Conservation (phyloP, 2,888 invertebrate species). For the Ypsolopha sequella region DNA sequence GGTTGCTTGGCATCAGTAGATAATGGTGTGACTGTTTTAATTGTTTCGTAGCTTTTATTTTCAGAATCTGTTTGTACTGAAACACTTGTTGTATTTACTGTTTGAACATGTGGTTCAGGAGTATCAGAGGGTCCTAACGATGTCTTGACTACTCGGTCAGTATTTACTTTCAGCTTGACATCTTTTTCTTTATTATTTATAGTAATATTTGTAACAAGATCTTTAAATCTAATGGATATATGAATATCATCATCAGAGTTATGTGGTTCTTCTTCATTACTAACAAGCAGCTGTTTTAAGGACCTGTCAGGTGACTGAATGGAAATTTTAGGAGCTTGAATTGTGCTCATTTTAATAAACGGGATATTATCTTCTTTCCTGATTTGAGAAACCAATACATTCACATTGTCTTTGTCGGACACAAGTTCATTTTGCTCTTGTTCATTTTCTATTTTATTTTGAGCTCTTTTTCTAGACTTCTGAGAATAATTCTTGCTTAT, state of each 20-base stretch:
- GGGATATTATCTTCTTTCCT: constrained; percentile 18
- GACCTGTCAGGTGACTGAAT: too few relatives aligned
- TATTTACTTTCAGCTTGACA: constrained; percentile 40
- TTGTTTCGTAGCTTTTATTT: constrained; percentile 9
- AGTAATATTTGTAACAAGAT: constrained; percentile 42
- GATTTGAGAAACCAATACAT: too few relatives aligned
- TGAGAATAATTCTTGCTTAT: too few relatives aligned
- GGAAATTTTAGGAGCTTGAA: constrained; percentile 13
- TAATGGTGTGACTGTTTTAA: constrained; percentile 10
- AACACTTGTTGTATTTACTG: constrained; percentile 12
- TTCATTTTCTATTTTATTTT: neutral
- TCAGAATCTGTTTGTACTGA: constrained; percentile 14
- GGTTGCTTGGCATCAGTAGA: constrained; percentile 10
- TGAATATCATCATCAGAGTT: constrained; percentile 37
- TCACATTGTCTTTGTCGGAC: neutral
- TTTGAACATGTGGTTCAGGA: constrained; percentile 13
- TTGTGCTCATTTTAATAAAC: constrained; percentile 37
- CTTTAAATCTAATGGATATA: constrained; percentile 51
- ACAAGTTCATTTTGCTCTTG: neutral
- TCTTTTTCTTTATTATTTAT: constrained; percentile 48
- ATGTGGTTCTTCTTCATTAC: too few relatives aligned
- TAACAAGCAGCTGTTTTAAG: too few relatives aligned
- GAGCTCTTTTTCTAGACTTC: neutral
- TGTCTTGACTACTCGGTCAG: constrained; percentile 46
- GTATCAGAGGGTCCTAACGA: constrained; percentile 21